Evolutionary conservation across 2,113 vertebrate genomes (phyloP), one percentile per base, ranked within the genome.

Genomic region (Muntiacus reevesi): DNA sequence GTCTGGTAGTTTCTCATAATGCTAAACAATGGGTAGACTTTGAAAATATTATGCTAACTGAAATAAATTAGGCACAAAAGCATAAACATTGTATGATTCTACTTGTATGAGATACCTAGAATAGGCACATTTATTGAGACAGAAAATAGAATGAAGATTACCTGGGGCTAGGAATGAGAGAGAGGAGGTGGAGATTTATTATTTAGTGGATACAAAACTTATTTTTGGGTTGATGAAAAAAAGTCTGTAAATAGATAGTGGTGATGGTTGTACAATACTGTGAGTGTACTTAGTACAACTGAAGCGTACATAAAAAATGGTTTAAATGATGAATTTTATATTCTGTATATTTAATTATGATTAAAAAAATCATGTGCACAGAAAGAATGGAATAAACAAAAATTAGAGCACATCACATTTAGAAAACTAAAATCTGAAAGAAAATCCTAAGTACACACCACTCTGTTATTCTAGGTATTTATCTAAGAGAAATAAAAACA

Each of bases 401-500:
- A 36, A 92, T 54, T 45, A 88, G n/a, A 81, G 33, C 23, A 5
- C 52, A 79, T 36, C 81, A 81, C n/a, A 90, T 50, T 50, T 50
- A 13, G 45, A 14, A 67, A 89, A 28, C 14, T 30, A 47, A 93
- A 94, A 96, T 67, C 23, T n/a, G 85, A 91, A 89, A 57, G 36
- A 67, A 92, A 79, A 74, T 40, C 30, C 5, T 74, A 94, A 94
- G 67, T 16, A 50, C 52, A 62, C 28, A 79, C 2, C 13, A 90
- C 12, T 7, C 25, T 25, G 1, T 88, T 84, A 74, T 19, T 79
- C 8, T 91, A 82, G 9, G 6, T 45, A 86, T 92, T 96, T 95
- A 62, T 64, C 23, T 96, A 84, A 92, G 33, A 76, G 30, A 96
- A 91, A 96, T 93, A 36, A 55, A 82, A 83, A 71, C 33, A n/a